Evolutionary conservation across 2,888 invertebrate species (phyloP), one percentile per base, ranked within the genome.

Genomic region (Oxycera nigricornis): DNA sequence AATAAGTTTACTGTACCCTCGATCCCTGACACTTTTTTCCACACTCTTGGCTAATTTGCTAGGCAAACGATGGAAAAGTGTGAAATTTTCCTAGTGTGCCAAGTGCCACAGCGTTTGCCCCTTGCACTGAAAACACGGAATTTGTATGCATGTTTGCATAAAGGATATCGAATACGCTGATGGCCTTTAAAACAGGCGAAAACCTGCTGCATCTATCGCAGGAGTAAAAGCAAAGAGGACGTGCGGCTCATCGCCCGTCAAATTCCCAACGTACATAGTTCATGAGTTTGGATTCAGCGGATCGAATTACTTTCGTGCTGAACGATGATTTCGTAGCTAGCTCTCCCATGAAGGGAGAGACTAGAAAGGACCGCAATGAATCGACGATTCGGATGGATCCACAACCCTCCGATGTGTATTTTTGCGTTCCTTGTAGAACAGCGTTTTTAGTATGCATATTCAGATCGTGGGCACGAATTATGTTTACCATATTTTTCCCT

Each of bases 21-120:
- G 30, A 7, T 17, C 22, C 70, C 31, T 70, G 70, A 70, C 52
- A 52, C 70, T 52, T 70, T 59, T 39, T 72, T 72, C 39, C 59
- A 41, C 55, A 11, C 59, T 22, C 52, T 52, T 7, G 35, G 31
- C 62, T 41, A 70, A 50, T 72, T 72, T 67, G 74, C 65, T 73
- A 65, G 62, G 73, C 70, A 74, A 74, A 73, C 65, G 74, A 70
- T 70, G 73, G 74, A 62, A 65, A 76, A 76, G 76, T 74, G 74
- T 76, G 74, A 76, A 76, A 76, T 73, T 50, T 59, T 73, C 50
- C 28, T 17, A 62, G 50, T 17, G 30, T 62, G 28, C 59, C 62
- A 62, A 46, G 62, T 50, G 73, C 70, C 7, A 31, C 31, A 50
- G 11, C 52, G 22, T 30, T 24, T 28, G 39, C 61, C 50, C 62